Conservation (phyloP, 2,113 vertebrate genomes). For the Myanophis thanlyinensis region DNA sequence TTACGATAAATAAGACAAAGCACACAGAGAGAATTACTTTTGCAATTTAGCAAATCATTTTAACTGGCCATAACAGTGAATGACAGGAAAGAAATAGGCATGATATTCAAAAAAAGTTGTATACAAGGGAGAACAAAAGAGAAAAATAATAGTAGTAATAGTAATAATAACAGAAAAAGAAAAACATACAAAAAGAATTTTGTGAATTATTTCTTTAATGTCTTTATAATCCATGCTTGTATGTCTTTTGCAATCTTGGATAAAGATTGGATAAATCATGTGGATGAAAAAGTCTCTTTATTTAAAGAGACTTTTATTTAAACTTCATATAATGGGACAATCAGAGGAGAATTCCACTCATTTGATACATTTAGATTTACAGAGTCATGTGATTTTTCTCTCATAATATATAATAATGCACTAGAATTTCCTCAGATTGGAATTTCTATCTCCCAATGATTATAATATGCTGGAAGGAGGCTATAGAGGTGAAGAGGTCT, state of each 20-base stretch:
- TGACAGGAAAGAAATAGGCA: neutral
- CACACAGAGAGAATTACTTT: neutral
- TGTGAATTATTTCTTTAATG: neutral
- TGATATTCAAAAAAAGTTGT: neutral
- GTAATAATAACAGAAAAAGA: neutral
- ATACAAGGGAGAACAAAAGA: neutral
- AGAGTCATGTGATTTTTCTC: neutral
- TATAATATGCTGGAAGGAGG: neutral
- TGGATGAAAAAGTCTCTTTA: conserved; percentile 5
- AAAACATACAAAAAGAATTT: neutral
- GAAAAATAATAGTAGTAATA: neutral
- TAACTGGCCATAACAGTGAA: neutral
- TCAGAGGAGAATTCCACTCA: conserved; percentile 16
- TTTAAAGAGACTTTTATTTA: too few relatives aligned
- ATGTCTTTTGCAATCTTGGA: neutral
- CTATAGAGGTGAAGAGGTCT: neutral
- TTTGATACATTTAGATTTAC: conserved; percentile 12
- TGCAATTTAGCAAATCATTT: neutral
- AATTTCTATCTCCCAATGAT: conserved; percentile 9
- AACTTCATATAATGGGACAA: conserved; percentile 7
- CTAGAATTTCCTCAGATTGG: neutral
- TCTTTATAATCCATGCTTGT: neutral
- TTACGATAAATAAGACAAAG: neutral
- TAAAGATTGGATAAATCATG: neutral
- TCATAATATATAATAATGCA: conserved; percentile 12